Evolutionary conservation across 2,113 vertebrate species (phyloP).

Genomic region (Tautogolabrus adspersus): DNA sequence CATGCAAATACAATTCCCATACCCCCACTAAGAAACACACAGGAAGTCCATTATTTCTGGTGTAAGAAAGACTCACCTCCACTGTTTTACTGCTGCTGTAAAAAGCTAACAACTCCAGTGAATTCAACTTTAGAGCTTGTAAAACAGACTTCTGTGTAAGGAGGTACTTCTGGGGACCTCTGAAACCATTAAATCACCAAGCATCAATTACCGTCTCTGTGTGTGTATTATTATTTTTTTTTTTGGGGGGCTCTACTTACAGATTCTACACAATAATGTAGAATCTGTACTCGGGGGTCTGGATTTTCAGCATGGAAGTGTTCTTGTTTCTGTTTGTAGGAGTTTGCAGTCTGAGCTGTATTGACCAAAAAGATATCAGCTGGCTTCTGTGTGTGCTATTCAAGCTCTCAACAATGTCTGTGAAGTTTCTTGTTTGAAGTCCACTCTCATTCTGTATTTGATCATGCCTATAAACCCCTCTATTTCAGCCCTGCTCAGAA

Average conservation of each 20-base stretch:
- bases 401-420: too few species aligned
- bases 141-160: slow-evolving; percentile 18
- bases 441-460: too few species aligned
- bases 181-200: slow-evolving; percentile 62
- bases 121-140: slow-evolving; percentile 59
- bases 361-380: too few species aligned
- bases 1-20: neutral
- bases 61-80: slow-evolving; percentile 55
- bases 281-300: too few species aligned
- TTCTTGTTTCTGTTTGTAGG: too few species aligned
- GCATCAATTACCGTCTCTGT: slow-evolving; percentile 34
- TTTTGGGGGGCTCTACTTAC: slow-evolving; percentile 5
- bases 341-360: too few species aligned
- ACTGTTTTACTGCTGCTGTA: slow-evolving; percentile 50
- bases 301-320: too few species aligned
- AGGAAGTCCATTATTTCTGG: slow-evolving; percentile 20
- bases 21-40: slow-evolving; percentile 15
- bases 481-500: too few species aligned
- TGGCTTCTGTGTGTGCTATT: too few species aligned
- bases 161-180: slow-evolving; percentile 43
- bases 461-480: too few species aligned
- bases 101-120: slow-evolving; percentile 55
- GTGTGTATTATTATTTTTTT: slow-evolving; percentile 4
- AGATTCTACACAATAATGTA: neutral
- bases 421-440: too few species aligned